Evolutionary conservation across 2,113 vertebrate genomes (phyloP), one percentile per base, ranked within the genome.

Genomic region (Alaudala cheleensis): DNA sequence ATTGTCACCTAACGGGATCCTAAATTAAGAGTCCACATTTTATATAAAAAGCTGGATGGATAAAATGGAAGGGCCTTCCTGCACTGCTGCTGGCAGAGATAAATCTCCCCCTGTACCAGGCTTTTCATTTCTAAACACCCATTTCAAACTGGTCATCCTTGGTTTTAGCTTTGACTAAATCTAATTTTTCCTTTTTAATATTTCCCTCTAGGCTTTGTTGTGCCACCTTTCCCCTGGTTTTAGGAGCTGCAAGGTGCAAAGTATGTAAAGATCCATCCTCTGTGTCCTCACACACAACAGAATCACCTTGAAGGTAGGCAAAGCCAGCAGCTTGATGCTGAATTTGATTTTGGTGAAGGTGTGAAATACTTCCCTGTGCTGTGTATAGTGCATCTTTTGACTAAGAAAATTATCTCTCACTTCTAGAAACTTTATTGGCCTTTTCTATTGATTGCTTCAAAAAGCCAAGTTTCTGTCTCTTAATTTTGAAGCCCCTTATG

Each of bases 1-100:
- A 29, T 86, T 66, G 16, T 93, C 81, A 81, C 72, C 76, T 93
- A 90, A 90, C 9, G 0, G 54, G 72, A 81, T 88, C 67, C 71
- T 90, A 94, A 91, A 86, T 91, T 89, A 87, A 92, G 60, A 95
- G 70, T 66, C 58, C 47, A 29, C 3, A 4, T 60, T 95, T 81
- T 67, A 64, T 71, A 65, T 31, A 66, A 80, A 54, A 85, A 81
- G 15, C 12, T 69, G 45, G 34, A 45, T 88, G 40, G 77, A 76
- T 78, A 54, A 83, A 89, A 73, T 17, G 49, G 69, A 67, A 85
- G 54, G 11, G 28, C 80, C 80, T 25, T 56, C 44, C 80, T 58
- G 81, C 85, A 24, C 42, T 54, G 12, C 47, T 34, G 37, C 51
- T 28, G 9, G 28, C 11, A 62, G 47, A 15, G 4, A 17, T 9